Base-by-base conservation (phyloP, 2,797 vertebrate species). In the Hafferia zeledoni region DNA sequence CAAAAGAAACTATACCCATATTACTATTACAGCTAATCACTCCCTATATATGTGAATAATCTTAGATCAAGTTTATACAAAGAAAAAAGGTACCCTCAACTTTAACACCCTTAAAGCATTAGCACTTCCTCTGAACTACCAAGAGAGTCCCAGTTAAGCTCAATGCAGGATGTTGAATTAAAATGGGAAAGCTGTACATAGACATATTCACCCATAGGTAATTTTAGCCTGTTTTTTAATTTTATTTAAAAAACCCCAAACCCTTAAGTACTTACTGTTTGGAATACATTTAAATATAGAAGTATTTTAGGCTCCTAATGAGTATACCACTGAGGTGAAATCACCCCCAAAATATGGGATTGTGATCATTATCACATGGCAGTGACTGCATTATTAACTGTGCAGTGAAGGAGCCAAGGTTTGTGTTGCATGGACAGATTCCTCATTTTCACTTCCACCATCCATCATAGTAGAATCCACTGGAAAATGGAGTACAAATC, bases 401-500 rank as follows among this genome's bases (percentile, higher is more conserved):
- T 60, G 59, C 30, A 23, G 27, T 41, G 82, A 89, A 89, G 41
- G 50, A 91, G 69, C 33, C 39, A 31, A 56, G 72, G 65, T 35
- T 86, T 89, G 75, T 55, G 81, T 68, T 80, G 41, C 39, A 57
- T 1, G 4, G 43, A 68, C 15, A 74, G 71, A 85, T 74, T 75
- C 78, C 75, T 91, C 83, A 76, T 87, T 87, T 91, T 72, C n/a
- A 81, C 80, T 55, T 80, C 56, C 8, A 17, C 56, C n/a, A 65
- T 70, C 83, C 2, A 0, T 83, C 90, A 55, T 5, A 37, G 55
- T 16, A 47, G 84, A 87, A 70, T 57, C 44, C 53, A 44, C n/a
- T 53, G 56, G 92, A 96, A 95, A 95, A 92, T 47, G 79, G 79
- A 91, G 79, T 89, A 93, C 89, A 95, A 95, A 96, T 93, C 93